These are phyloP conservation scores for Melanotaenia boesemani DNA, from an alignment of 2,797 vertebrate species.

Conservation along the genomic window DNA sequence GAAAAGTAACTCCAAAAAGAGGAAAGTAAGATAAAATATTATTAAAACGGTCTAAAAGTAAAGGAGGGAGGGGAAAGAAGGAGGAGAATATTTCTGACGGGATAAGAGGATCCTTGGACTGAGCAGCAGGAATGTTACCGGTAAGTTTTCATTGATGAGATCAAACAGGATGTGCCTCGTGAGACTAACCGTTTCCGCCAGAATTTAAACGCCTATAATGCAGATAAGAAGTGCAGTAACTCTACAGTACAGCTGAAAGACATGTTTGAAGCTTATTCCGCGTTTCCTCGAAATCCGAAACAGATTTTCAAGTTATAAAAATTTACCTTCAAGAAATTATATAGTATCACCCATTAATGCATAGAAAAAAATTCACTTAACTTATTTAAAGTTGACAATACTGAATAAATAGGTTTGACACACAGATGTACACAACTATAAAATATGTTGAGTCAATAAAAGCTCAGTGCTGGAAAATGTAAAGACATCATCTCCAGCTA, in stretches of 20 bases:
- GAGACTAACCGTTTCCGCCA: slow-evolving; percentile 1
- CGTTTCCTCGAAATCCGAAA: no score
- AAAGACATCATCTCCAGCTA: no score
- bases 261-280: no score
- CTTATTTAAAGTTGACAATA: no score
- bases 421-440: no score
- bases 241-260: not conserved
- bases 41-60: not conserved
- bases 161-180: not conserved
- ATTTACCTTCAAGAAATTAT: no score
- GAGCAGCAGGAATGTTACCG: slow-evolving; percentile 71
- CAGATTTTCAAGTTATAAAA: no score
- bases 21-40: not conserved
- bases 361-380: no score
- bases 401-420: no score
- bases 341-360: no score
- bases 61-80: not conserved
- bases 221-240: not conserved
- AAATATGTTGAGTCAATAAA: not conserved
- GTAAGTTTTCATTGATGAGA: slow-evolving; percentile 61
- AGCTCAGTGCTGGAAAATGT: not conserved
- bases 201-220: not conserved
- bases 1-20: not conserved
- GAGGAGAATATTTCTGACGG: slow-evolving; percentile 24
- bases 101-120: slow-evolving; percentile 10